Percentiles rank a stretch among this genome's conserved stretches.
Evolutionary conservation across 2,888 invertebrate species (phyloP).

Genomic region (Volucella zonaria): DNA sequence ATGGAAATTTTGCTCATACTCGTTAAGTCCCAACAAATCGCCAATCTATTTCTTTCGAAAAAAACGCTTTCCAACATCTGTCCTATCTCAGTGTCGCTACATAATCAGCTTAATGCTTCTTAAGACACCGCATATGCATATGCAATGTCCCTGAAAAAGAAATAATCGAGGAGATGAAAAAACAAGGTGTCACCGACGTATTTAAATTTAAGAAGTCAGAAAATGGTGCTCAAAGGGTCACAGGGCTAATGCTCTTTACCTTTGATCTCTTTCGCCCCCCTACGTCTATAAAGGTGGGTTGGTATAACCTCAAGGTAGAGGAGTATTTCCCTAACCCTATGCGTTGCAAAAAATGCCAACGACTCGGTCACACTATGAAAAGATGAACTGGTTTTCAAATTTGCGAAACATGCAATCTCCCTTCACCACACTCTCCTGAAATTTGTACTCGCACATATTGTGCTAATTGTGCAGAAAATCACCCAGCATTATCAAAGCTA

Average conservation of each 20-base stretch:
- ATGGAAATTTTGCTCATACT: no score
- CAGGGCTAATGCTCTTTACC: conserved; percentile 32
- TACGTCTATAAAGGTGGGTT: conserved; percentile 20
- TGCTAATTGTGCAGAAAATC: conserved; percentile 15
- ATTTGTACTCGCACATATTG: conserved; percentile 20
- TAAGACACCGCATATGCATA: conserved; percentile 28
- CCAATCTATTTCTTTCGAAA: no score
- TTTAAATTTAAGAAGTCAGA: conserved; percentile 31
- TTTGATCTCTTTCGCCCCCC: conserved; percentile 45
- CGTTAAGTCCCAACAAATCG: no score
- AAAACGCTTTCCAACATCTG: no score
- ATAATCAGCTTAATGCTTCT: conserved; percentile 6
- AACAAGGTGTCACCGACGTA: conserved; percentile 34
- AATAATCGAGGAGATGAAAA: conserved; percentile 41
- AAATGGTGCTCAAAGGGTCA: conserved; percentile 1
- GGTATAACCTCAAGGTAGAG: conserved; percentile 25
- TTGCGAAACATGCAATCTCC: conserved; percentile 19
- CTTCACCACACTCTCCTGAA: conserved; percentile 1
- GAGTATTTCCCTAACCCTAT: conserved; percentile 38
- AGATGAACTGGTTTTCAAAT: conserved; percentile 4
- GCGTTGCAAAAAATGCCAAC: conserved; percentile 35
- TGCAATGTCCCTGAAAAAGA: conserved; percentile 34
- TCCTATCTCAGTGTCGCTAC: not conserved
- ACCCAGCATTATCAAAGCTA: conserved; percentile 11
- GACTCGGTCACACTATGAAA: conserved; percentile 18